These are phyloP conservation scores for Hirtodrosophila alboralis DNA, from an alignment of 2,888 invertebrate species.

Conservation along the genomic window DNA sequence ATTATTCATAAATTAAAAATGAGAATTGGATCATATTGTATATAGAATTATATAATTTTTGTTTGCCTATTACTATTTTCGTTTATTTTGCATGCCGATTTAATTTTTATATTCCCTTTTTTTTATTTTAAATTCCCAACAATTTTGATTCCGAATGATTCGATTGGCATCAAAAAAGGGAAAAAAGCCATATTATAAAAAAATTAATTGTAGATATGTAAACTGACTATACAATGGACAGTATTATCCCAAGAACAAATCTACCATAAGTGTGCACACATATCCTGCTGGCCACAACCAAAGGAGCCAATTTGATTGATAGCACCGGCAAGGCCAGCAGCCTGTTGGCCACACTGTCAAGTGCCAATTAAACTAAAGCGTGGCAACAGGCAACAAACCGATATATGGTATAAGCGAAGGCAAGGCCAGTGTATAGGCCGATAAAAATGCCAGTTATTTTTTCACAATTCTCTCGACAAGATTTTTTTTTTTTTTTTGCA, in stretches of 20 bases:
- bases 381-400: conserved; percentile 54
- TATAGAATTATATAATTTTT: too few relatives aligned
- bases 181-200: too few relatives aligned
- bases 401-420: conserved; percentile 7
- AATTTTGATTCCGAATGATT: too few relatives aligned
- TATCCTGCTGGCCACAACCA: conserved; percentile 18
- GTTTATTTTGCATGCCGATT: too few relatives aligned
- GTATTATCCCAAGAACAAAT: conserved; percentile 17
- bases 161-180: too few relatives aligned
- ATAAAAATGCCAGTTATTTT: conserved; percentile 71
- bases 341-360: conserved; percentile 67
- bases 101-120: too few relatives aligned
- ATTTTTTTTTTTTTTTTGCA: conserved; percentile 21
- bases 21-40: too few relatives aligned
- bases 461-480: conserved; percentile 49
- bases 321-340: conserved; percentile 45
- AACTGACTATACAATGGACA: conserved; percentile 13
- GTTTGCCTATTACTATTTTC: too few relatives aligned
- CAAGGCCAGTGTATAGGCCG: conserved; percentile 44
- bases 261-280: conserved; percentile 34
- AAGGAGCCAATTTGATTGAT: conserved; percentile 71
- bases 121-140: too few relatives aligned
- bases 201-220: too few relatives aligned
- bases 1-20: too few relatives aligned
- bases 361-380: conserved; percentile 77